Percentiles rank a stretch among this genome's conserved stretches.
These are phyloP conservation scores for Chrysaora quinquecirrha DNA, from an alignment of 30 jellyfish, hydroid and myxozoan genomes.

Conservation along the genomic window DNA sequence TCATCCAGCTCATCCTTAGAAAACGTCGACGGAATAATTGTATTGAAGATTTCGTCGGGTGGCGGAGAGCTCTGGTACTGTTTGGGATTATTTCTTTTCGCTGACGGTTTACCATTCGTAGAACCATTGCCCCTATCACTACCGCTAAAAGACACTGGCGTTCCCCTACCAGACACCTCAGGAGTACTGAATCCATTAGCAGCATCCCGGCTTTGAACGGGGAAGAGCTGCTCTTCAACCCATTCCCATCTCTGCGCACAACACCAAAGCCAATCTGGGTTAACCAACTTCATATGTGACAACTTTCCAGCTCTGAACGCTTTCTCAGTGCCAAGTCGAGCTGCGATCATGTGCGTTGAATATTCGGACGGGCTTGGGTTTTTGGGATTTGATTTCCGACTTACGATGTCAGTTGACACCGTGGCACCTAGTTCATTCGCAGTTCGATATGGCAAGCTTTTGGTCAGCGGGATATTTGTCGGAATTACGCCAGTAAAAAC, in stretches of 20 bases:
- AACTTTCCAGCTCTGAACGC: constrained; percentile 83
- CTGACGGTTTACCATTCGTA: neutral
- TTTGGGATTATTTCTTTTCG: neutral
- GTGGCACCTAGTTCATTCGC: constrained; percentile 95
- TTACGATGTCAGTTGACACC: constrained; percentile 64
- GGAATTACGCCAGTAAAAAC: constrained; percentile 98
- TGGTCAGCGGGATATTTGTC: constrained; percentile 68
- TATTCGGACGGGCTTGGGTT: neutral
- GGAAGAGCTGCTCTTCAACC: constrained; percentile 92
- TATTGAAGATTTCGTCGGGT: constrained; percentile 69
- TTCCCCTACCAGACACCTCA: constrained; percentile 76
- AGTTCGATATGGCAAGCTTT: constrained; percentile 84
- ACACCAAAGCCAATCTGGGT: constrained; percentile 98
- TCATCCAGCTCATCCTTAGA: constrained; percentile 86
- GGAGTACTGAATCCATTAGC: constrained; percentile 63
- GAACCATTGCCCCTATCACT: neutral
- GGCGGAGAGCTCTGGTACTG: constrained; percentile 16
- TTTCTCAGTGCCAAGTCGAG: constrained; percentile 97
- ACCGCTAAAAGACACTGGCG: constrained; percentile 64
- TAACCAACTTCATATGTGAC: constrained; percentile 76
- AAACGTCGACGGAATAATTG: constrained; percentile 62
- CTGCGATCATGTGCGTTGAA: constrained; percentile 97
- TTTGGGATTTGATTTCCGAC: neutral
- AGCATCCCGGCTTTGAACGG: constrained; percentile 60
- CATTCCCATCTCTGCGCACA: constrained; percentile 97